Evolutionary conservation across 37 sponge, comb jelly and placozoan genomes (phyloP), one percentile per base, ranked within the genome.

Genomic region (Petrosia ficiformis): DNA sequence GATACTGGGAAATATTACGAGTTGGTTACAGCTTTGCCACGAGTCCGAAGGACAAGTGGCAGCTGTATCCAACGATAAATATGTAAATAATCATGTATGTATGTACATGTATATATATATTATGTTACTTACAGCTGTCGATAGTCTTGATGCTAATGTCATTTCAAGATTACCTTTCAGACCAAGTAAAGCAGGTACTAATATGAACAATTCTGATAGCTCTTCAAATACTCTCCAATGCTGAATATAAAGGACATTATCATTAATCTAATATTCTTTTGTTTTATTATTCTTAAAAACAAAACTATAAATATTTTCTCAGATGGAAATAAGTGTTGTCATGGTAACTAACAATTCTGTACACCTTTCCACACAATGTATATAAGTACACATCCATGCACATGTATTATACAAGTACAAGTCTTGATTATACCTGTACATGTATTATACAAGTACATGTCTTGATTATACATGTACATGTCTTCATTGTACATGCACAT

Each of bases 121-220:
- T n/a, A n/a, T n/a, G n/a, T n/a, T n/a, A 87, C 94, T 90, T 60
- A 96, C 97, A 68, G 93, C 93, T 59, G 99, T 97, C 36, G 96
- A 95, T 24, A 97, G 84, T 31, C 99, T 64, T 19, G 99, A 95
- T 2, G 99, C 93, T 30, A 97, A 72, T 4, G 99, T 97, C 99
- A 97, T 97, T 61, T 95, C 99, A 65, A 97, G 72, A 81, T 97
- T 97, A 1, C 99, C 99, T 72, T 97, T 97, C 57, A 97, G 87
- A 2, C 99, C 99, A 54, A 97, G 72, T 26, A 97, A 77, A 21
- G 99, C 90, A 54, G 99, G 99, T 1, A 97, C 91, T 22, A 97
- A 65, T 29, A 97, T 95, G 65, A 92, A 97, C 39, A 97, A 63
- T 80, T 97, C 99, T 57, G 82, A 65, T 38, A 97, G 54, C 1